Conservation (phyloP, 2,113 vertebrate genomes). For the Leptocoma aspasia region DNA sequence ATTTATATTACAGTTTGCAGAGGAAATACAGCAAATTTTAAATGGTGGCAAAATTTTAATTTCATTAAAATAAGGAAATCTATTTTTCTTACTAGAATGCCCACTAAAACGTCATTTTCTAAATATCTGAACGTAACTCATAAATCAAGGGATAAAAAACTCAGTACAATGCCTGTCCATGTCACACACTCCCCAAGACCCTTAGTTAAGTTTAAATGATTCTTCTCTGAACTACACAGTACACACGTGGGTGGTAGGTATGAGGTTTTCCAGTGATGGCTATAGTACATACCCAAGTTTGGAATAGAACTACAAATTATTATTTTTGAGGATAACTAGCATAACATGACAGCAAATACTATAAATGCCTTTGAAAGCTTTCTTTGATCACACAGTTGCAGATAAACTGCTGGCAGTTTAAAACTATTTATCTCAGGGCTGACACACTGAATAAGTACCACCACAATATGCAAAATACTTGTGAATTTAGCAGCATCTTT, state of each 20-base stretch:
- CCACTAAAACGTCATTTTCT: neutral
- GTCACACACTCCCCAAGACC: neutral
- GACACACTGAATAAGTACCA: neutral
- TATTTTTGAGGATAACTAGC: neutral
- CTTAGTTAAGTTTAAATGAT: fast-evolving
- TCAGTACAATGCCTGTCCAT: neutral
- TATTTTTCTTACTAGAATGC: neutral
- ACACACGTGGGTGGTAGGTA: neutral
- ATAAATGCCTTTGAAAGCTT: neutral
- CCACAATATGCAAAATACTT: neutral
- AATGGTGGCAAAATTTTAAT: neutral
- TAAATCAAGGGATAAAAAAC: neutral
- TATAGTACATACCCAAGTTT: neutral
- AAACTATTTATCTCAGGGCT: neutral
- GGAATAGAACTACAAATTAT: neutral
- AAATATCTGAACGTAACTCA: neutral
- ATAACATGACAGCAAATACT: neutral
- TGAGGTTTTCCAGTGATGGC: neutral
- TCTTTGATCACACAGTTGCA: neutral
- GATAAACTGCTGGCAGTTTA: neutral
- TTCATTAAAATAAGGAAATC: neutral
- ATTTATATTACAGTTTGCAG: neutral
- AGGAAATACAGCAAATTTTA: neutral
- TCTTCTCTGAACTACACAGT: neutral
- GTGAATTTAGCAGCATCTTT: neutral